Evolutionary conservation across 2,797 vertebrate species (phyloP).

Genomic region (Epinephelus awoara): DNA sequence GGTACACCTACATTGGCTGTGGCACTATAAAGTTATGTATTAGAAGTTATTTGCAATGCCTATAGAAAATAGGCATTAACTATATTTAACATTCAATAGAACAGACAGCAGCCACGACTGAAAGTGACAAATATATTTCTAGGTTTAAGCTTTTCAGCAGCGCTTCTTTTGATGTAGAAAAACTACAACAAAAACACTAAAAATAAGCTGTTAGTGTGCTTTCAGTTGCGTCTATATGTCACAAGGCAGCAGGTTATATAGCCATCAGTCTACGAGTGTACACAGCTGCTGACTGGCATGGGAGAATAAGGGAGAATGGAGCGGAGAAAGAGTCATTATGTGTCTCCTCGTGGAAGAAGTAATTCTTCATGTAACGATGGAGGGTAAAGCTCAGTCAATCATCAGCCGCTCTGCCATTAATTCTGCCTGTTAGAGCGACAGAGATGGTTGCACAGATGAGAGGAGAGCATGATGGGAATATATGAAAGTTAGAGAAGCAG

Average conservation of each 20-base stretch:
- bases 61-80: neutral
- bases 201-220: neutral
- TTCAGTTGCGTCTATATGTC: slow-evolving; percentile 47
- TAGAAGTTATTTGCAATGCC: neutral
- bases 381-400: slow-evolving; percentile 52
- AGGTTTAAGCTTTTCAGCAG: neutral
- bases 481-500: slow-evolving; percentile 28
- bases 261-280: slow-evolving; percentile 13
- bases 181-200: too few species aligned
- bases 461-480: slow-evolving; percentile 39
- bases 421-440: slow-evolving; percentile 31
- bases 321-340: slow-evolving; percentile 29
- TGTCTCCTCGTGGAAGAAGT: slow-evolving; percentile 38
- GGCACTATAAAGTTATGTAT: neutral
- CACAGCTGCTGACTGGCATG: slow-evolving; percentile 56
- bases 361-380: slow-evolving; percentile 37
- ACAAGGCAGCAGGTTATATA: slow-evolving; percentile 23
- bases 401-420: slow-evolving; percentile 28
- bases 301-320: slow-evolving; percentile 25
- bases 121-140: neutral
- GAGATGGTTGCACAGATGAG: slow-evolving; percentile 1
- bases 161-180: neutral
- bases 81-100: neutral
- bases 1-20: neutral
- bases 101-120: neutral